These are phyloP conservation scores for Entomobrya proxima DNA, from an alignment of 2,888 invertebrate species.

Conservation along the genomic window DNA sequence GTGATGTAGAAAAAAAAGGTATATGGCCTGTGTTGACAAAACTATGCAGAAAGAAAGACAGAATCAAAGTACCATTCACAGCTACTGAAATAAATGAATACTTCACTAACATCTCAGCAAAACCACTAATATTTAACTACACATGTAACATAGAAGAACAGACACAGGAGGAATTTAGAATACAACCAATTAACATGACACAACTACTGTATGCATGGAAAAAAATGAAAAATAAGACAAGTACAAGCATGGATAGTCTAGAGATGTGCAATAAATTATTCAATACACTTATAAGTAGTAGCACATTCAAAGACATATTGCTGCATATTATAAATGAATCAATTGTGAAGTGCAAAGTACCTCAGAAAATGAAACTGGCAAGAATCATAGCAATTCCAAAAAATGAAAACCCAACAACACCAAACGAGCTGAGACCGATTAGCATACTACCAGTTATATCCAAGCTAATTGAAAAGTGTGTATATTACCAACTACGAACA, in stretches of 20 bases:
- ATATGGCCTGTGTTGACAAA: background rate
- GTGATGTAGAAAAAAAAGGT: background rate
- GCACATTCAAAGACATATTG: background rate
- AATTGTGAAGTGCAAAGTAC: constrained; percentile 6
- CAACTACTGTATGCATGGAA: constrained; percentile 10
- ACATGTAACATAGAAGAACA: background rate
- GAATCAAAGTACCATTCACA: background rate
- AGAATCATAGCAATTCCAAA: constrained; percentile 55
- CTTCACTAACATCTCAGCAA: background rate
- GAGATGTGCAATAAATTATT: constrained; percentile 1
- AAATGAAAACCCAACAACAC: background rate
- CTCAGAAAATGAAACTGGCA: constrained; percentile 24
- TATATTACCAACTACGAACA: constrained; percentile 8
- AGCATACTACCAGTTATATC: constrained; percentile 49
- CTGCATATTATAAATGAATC: background rate
- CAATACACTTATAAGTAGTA: background rate
- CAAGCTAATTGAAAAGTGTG: constrained; percentile 47
- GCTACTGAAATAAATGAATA: constrained; percentile 8
- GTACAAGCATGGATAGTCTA: background rate
- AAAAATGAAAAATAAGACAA: constrained; percentile 34
- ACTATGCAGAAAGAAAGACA: background rate
- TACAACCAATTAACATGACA: background rate
- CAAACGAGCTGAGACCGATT: constrained; percentile 51
- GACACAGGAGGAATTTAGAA: background rate
- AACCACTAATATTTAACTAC: background rate